Conservation (phyloP, 1,140 invertebrate species). For the Monomorium pharaonis region DNA sequence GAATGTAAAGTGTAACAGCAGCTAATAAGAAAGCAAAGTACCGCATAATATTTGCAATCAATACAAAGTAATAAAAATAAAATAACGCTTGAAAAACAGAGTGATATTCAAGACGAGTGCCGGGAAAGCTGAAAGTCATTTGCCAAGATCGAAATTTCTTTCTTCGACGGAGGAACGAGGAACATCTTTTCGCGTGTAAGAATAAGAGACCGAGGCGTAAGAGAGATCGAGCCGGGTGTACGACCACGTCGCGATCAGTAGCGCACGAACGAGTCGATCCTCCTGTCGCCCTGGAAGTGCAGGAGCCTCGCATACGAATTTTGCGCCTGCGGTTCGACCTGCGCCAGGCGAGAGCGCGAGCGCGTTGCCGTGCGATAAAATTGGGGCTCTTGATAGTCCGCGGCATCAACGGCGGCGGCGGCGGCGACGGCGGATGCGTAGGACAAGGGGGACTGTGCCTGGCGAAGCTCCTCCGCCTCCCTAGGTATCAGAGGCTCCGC, state of each 20-base stretch:
- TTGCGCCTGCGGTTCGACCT: constrained; percentile 54
- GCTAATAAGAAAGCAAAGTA: not conserved
- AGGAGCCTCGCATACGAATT: constrained; percentile 75
- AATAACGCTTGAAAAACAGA: not conserved
- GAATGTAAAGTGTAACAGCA: not conserved
- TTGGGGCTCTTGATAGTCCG: constrained; percentile 50
- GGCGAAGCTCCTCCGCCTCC: constrained; percentile 66
- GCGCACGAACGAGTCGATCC: constrained; percentile 73
- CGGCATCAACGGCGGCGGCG: no score
- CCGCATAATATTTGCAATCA: not conserved
- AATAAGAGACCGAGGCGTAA: not conserved
- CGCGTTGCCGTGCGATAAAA: no score
- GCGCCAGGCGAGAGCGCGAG: not conserved
- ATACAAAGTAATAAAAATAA: not conserved
- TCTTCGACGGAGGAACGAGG: not conserved
- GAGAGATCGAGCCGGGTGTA: not conserved
- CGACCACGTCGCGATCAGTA: constrained; percentile 30
- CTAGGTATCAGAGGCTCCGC: constrained; percentile 78
- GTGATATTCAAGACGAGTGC: not conserved
- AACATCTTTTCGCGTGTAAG: constrained; percentile 11
- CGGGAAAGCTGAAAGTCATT: constrained; percentile 18
- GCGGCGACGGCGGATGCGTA: constrained; percentile 44
- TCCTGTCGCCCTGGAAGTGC: constrained; percentile 73
- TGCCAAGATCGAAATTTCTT: not conserved
- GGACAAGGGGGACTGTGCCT: constrained; percentile 44